phyloP scores from a whole-genome alignment of 2,113 vertebrate genomes.

The Pelecanoides urinatrix region DNA sequence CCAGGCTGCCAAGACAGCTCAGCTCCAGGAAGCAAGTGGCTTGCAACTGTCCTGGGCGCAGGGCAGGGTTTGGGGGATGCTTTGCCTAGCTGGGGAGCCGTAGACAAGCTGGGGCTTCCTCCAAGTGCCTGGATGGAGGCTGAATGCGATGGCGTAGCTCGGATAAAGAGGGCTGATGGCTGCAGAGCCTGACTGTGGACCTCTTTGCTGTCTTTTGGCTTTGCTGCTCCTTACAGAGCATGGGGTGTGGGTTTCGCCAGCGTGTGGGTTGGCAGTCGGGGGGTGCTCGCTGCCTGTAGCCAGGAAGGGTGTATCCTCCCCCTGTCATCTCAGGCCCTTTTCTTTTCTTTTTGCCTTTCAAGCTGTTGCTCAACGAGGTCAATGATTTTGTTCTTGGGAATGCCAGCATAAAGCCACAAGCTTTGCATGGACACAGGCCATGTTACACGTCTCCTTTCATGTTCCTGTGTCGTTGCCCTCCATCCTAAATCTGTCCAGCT shows the following conservation, averaged over 20 bases:
- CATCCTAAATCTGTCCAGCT: not conserved
- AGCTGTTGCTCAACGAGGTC: not conserved
- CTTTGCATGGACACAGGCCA: not conserved
- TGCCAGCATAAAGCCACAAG: not conserved
- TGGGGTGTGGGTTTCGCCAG: not conserved
- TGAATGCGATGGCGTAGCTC: rapidly evolving
- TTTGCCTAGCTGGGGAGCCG: not conserved
- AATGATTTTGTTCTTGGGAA: not conserved
- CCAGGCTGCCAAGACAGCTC: not conserved
- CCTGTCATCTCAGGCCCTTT: not conserved
- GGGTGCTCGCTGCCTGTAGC: not conserved
- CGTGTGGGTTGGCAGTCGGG: rapidly evolving
- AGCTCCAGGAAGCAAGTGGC: not conserved
- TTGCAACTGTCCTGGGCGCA: not conserved
- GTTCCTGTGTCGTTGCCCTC: not conserved
- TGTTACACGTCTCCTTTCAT: not conserved
- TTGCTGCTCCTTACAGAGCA: not conserved
- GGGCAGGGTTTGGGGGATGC: not conserved
- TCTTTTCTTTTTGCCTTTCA: not conserved
- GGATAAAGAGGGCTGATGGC: not conserved
- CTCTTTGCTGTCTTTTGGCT: not conserved
- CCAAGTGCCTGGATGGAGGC: rapidly evolving
- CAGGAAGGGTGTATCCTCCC: not conserved
- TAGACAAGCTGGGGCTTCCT: not conserved
- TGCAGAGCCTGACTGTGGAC: not conserved